A percentile compares a stretch with the other conserved stretches of the same genome.
These are phyloP conservation scores for Enhydra lutris DNA, from an alignment of 2,113 vertebrate species.

Conservation along the genomic window DNA sequence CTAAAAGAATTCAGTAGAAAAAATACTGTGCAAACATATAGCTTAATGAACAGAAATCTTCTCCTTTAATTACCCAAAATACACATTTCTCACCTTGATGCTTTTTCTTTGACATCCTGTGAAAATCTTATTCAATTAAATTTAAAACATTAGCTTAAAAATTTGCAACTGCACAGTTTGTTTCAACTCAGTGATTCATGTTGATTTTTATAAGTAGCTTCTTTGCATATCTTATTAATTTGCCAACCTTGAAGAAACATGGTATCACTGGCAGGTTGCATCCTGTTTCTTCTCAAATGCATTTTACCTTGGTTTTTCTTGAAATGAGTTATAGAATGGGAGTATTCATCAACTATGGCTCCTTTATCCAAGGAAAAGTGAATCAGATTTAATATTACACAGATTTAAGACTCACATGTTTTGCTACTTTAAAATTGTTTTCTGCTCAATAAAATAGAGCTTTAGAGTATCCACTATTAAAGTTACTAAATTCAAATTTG, in stretches of 20 bases:
- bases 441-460: not conserved
- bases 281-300: not conserved
- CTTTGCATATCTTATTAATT: slow-evolving; percentile 52
- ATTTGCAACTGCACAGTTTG: not conserved
- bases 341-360: slow-evolving; percentile 11
- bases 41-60: not conserved
- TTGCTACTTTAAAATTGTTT: slow-evolving; percentile 16
- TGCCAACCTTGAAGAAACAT: not conserved
- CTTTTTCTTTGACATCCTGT: slow-evolving; percentile 32
- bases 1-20: slow-evolving; percentile 1
- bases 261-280: not conserved
- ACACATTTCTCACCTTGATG: not conserved
- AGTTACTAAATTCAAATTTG: not conserved
- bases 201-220: not conserved
- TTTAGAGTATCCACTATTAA: slow-evolving; percentile 31
- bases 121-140: slow-evolving; percentile 43
- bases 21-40: not conserved
- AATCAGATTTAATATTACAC: not conserved
- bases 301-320: slow-evolving; percentile 24
- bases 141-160: slow-evolving; percentile 31
- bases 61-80: slow-evolving; percentile 10
- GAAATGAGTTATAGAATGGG: slow-evolving; percentile 11
- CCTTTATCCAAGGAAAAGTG: not conserved
- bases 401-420: not conserved
- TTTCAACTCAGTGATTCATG: slow-evolving; percentile 18